Evolutionary conservation across 2,113 vertebrate species (phyloP).

Genomic region (Naja naja): DNA sequence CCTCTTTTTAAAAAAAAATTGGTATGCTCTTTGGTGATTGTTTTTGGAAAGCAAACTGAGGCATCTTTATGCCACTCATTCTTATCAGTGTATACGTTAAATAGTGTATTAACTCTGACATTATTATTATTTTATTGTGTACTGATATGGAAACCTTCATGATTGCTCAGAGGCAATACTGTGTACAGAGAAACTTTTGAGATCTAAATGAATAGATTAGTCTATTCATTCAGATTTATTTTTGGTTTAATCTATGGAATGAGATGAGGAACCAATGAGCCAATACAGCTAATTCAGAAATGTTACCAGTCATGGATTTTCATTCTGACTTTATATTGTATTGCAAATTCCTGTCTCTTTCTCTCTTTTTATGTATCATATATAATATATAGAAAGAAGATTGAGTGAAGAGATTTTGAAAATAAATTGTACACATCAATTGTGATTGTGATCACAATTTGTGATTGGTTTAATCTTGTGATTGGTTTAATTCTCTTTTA

Average conservation of each 20-base stretch:
- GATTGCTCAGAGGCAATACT: not conserved
- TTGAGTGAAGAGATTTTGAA: conserved; percentile 35
- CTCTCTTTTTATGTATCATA: not conserved
- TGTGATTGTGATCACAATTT: too few relatives aligned
- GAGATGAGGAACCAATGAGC: conserved; percentile 47
- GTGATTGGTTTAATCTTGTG: too few relatives aligned
- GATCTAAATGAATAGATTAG: not conserved
- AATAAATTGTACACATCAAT: conserved; percentile 31
- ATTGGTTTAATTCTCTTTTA: too few relatives aligned
- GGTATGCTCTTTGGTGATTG: not conserved
- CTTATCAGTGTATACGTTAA: not conserved
- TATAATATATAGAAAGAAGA: not conserved
- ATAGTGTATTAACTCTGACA: not conserved
- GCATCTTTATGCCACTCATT: not conserved
- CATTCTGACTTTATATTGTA: not conserved
- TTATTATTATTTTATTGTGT: not conserved
- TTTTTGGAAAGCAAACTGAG: not conserved
- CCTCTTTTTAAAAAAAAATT: not conserved
- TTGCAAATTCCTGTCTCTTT: not conserved
- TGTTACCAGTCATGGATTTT: not conserved
- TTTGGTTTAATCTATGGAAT: not conserved
- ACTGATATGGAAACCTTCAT: not conserved
- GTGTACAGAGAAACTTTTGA: not conserved
- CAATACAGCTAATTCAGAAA: not conserved
- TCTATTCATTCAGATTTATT: not conserved